Percentiles rank a stretch among this genome's conserved stretches.
Conservation (phyloP, 1,140 invertebrate species). For the Drosophila parvula region DNA sequence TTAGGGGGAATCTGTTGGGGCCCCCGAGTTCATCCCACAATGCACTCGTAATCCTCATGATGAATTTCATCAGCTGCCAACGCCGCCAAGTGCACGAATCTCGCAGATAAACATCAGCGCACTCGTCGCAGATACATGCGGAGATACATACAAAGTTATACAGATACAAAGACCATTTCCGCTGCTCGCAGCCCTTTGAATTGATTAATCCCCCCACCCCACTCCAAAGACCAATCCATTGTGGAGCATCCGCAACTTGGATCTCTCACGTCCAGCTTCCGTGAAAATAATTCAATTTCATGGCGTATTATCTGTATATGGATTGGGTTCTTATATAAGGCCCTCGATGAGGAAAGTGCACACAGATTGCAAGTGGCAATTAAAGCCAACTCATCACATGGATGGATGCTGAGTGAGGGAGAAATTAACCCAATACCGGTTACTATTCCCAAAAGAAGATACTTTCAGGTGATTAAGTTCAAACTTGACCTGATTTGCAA, state of each 20-base stretch:
- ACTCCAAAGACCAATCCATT: constrained; percentile 33
- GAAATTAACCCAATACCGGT: constrained; percentile 51
- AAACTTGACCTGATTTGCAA: not conserved
- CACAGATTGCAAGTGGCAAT: constrained; percentile 28
- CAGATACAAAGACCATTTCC: constrained; percentile 63
- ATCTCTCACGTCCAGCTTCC: constrained; percentile 58
- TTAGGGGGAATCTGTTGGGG: not conserved
- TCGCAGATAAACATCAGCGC: constrained; percentile 52
- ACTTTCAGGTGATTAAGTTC: not conserved
- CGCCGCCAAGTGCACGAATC: constrained; percentile 47
- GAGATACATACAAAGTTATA: constrained; percentile 8
- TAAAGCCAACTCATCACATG: constrained; percentile 34
- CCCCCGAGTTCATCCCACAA: constrained; percentile 13
- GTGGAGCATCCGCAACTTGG: constrained; percentile 30
- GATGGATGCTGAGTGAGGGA: constrained; percentile 16
- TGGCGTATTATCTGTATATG: constrained; percentile 47
- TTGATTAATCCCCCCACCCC: constrained; percentile 47
- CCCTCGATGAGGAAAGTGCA: constrained; percentile 23
- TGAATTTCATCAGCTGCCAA: constrained; percentile 20
- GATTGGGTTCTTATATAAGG: constrained; percentile 61
- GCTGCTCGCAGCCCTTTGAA: constrained; percentile 58
- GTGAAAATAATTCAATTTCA: constrained; percentile 71
- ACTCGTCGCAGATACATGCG: constrained; percentile 17
- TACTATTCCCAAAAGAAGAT: constrained; percentile 22
- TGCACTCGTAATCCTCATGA: constrained; percentile 43